A percentile compares a stretch with the other conserved stretches of the same genome.
Conservation (phyloP, 2,113 vertebrate species). For the Cyprinus carpio region DNA sequence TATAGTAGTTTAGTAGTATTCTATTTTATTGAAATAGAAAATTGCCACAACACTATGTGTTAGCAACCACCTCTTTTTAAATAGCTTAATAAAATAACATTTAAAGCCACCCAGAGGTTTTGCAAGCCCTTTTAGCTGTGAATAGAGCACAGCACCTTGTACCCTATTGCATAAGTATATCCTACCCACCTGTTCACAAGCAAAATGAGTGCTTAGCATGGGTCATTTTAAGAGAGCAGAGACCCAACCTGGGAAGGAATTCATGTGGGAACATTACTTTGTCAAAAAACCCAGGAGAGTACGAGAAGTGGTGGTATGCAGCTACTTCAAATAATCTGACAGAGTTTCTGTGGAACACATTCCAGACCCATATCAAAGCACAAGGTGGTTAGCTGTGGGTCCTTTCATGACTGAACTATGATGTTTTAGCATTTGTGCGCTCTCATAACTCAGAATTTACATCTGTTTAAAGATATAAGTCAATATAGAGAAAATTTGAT, state of each 20-base stretch:
- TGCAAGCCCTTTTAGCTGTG: neutral
- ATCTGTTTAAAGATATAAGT: neutral
- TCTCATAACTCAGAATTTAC: slow-evolving; percentile 37
- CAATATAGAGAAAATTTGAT: slow-evolving; percentile 7
- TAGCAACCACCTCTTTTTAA: too few species aligned
- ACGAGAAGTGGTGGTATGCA: slow-evolving; percentile 71
- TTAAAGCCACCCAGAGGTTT: neutral
- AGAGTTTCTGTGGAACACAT: slow-evolving; percentile 60
- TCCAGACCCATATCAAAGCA: slow-evolving; percentile 66
- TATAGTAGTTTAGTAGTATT: too few species aligned
- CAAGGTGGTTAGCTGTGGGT: slow-evolving; percentile 9
- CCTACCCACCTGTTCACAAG: neutral
- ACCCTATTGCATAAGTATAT: neutral
- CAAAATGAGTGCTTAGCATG: neutral
- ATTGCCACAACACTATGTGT: too few species aligned
- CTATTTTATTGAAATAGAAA: too few species aligned
- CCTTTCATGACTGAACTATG: slow-evolving; percentile 24
- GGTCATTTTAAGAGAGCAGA: neutral
- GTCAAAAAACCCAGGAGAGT: slow-evolving; percentile 47
- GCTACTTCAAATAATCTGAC: slow-evolving; percentile 69
- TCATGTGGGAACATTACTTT: slow-evolving; percentile 60
- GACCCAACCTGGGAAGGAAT: slow-evolving; percentile 7
- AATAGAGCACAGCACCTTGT: neutral
- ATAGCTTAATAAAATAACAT: too few species aligned
- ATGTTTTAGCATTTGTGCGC: slow-evolving; percentile 51